phyloP scores from a whole-genome alignment of 2,797 vertebrate species.

The Bryconaethiops microstoma region DNA sequence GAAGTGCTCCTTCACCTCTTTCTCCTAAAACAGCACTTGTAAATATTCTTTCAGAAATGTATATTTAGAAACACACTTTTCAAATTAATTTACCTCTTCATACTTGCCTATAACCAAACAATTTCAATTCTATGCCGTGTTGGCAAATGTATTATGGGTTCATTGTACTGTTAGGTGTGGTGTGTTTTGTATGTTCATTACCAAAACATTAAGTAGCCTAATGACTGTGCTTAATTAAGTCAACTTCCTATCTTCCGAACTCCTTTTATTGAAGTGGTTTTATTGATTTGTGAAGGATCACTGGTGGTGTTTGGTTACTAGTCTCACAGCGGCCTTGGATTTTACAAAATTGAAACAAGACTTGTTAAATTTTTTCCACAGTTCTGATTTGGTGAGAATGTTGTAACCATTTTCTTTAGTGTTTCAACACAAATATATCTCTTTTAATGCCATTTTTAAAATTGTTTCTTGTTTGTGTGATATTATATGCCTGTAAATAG shows the following conservation, averaged over 20 bases:
- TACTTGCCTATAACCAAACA: neutral
- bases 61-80: constrained; percentile 46
- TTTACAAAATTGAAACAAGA: neutral
- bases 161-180: neutral
- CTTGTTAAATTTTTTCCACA: too few species aligned
- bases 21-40: constrained; percentile 36
- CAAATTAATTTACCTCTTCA: constrained; percentile 46
- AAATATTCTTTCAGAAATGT: constrained; percentile 46
- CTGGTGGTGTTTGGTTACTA: neutral
- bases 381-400: neutral
- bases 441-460: neutral
- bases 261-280: neutral
- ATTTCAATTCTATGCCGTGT: neutral
- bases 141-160: neutral
- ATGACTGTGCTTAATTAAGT: neutral
- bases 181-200: neutral
- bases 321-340: neutral
- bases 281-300: neutral
- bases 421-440: neutral
- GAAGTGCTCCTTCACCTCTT: constrained; percentile 24
- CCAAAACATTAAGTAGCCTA: neutral
- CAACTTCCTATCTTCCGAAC: neutral
- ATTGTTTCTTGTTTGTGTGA: neutral
- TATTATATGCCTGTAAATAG: constrained; percentile 39
- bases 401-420: neutral